Base-by-base conservation (phyloP, 2,888 invertebrate genomes). In the Scaptomyza reducta region DNA sequence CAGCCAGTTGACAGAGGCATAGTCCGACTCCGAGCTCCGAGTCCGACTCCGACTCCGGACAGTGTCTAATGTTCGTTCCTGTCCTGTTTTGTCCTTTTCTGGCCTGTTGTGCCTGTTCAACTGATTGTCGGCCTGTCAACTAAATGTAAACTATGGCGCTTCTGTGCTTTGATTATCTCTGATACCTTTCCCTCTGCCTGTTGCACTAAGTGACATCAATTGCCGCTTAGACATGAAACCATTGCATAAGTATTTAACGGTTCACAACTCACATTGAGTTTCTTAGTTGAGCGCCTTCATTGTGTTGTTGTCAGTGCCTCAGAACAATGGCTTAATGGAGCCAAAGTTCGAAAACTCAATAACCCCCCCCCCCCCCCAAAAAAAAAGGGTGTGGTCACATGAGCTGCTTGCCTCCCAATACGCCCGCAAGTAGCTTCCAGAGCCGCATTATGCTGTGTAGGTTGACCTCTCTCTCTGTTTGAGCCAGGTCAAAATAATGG, bases 161-260 rank as follows among this genome's bases (percentile, higher is more conserved):
- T 71, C 71, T 40, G 53, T 51, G 25, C 67, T 64, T 67, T 70
- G 79, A 81, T 87, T 87, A 81, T 63, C 74, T 27, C 31, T 33
- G 44, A 27, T 27, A 7, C 27, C 31, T 31, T 10, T 31, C 10
- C 3, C 74, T 22, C 31, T 33, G 45, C 25, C 44, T 38, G 14
- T 16, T 38, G 29, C 61, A 45, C 27, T 49, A 72, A 76, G 62
- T 58, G 67, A 41, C 74, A 62, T 70, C 78, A 66, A 65, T 62
- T 68, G 76, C 33, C 60, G 70, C 63, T 60, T 38, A n/a, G 35
- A 46, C 57, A 41, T 14, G 27, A 10, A 31, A 41, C 35, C 56
- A 14, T 38, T 2, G 27, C 1, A 44, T 22, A 25, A 14, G 27
- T 4, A 44, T 40, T 53, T 9, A 22, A 46, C 9, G 13, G 22